phyloP scores from a whole-genome alignment of 2,113 vertebrate species.

The Chaenocephalus aceratus region DNA sequence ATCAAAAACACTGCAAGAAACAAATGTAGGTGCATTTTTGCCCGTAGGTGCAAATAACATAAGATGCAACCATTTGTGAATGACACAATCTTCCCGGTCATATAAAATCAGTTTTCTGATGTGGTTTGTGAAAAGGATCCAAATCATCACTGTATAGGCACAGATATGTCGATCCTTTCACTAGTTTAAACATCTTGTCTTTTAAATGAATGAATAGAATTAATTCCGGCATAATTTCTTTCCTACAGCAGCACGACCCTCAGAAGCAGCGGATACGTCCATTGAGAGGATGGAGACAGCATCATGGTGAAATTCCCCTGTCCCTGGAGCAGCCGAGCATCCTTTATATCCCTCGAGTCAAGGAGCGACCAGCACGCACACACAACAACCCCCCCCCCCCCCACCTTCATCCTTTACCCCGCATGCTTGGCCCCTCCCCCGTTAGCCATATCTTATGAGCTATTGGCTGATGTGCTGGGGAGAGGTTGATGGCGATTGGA shows the following conservation, averaged over 20 bases:
- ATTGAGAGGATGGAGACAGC: conserved; percentile 19
- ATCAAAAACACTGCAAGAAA: conserved; percentile 26
- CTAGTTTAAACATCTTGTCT: conserved; percentile 1
- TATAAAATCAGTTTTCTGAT: not conserved
- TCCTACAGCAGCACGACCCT: conserved; percentile 29
- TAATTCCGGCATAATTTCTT: not conserved
- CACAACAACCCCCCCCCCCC: conserved; percentile 9
- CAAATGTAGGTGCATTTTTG: not conserved
- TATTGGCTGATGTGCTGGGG: conserved; percentile 56
- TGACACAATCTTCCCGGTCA: not conserved
- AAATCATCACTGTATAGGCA: conserved; percentile 11
- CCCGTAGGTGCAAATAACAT: not conserved
- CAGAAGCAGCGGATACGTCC: conserved; percentile 31
- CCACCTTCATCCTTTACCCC: not conserved
- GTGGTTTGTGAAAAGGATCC: not conserved
- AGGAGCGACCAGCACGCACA: conserved; percentile 55
- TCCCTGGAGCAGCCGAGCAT: conserved; percentile 70
- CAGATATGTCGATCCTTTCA: not conserved
- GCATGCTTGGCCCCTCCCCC: conserved; percentile 46
- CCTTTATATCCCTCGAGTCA: conserved; percentile 66
- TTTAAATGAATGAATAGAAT: conserved; percentile 30
- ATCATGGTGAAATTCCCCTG: conserved; percentile 42
- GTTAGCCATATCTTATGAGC: not conserved
- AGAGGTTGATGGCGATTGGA: conserved; percentile 64
- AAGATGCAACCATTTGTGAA: conserved; percentile 26